phyloP scores from a whole-genome alignment of 2,888 invertebrate species.

The Eupelmus urozonus region DNA sequence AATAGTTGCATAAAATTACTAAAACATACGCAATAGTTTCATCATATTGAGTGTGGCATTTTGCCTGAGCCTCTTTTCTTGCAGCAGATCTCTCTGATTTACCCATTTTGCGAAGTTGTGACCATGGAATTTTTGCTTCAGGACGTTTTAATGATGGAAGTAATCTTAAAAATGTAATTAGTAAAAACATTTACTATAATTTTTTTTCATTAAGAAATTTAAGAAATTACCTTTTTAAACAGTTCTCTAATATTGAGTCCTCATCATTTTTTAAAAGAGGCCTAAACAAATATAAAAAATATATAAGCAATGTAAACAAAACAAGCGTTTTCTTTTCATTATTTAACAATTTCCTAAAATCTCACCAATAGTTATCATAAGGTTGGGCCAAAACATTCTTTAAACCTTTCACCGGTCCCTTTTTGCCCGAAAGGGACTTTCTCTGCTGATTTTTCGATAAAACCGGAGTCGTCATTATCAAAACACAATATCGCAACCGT shows the following conservation, averaged over 20 bases:
- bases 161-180: constrained; percentile 62
- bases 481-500: not conserved
- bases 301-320: constrained; percentile 33
- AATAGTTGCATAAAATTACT: not conserved
- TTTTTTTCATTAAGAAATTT: constrained; percentile 21
- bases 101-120: constrained; percentile 64
- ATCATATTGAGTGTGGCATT: constrained; percentile 39
- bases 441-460: constrained; percentile 67
- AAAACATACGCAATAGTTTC: constrained; percentile 59
- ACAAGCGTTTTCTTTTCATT: not conserved
- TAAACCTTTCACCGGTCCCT: constrained; percentile 67
- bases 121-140: constrained; percentile 64
- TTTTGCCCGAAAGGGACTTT: constrained; percentile 68
- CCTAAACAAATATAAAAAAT: constrained; percentile 65
- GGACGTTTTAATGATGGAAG: constrained; percentile 64
- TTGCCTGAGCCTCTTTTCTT: constrained; percentile 59
- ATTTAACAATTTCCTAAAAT: constrained; percentile 31
- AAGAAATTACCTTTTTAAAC: constrained; percentile 67
- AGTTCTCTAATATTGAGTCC: constrained; percentile 60
- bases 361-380: constrained; percentile 67
- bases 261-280: constrained; percentile 66
- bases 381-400: constrained; percentile 71
- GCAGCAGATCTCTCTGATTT: constrained; percentile 66
- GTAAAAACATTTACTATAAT: constrained; percentile 23
- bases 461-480: constrained; percentile 63